Percentiles rank a stretch among this genome's conserved stretches.
These are phyloP conservation scores for Ia io DNA, from an alignment of 2,113 vertebrate genomes.

Conservation along the genomic window DNA sequence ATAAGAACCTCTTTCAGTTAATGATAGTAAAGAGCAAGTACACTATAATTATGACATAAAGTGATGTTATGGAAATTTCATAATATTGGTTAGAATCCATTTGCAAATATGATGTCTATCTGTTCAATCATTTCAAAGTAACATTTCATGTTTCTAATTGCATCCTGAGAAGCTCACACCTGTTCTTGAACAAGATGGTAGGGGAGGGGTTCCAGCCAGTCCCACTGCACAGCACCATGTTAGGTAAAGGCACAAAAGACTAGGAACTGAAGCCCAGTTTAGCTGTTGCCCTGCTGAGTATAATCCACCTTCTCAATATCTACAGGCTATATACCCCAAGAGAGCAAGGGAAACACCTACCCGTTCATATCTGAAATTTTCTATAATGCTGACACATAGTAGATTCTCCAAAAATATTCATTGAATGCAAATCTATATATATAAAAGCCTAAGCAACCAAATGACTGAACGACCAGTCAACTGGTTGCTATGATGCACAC, in stretches of 20 bases:
- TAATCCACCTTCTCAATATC: background rate
- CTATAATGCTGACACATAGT: background rate
- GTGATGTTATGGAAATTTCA: conserved; percentile 36
- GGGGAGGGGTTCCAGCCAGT: background rate
- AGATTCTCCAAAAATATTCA: background rate
- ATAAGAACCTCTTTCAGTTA: conserved; percentile 43
- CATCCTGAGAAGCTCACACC: background rate
- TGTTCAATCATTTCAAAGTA: background rate
- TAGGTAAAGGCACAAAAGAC: background rate
- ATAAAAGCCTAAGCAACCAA: too few species aligned
- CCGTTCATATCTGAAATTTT: background rate
- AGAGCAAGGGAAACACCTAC: background rate
- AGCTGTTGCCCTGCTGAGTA: background rate
- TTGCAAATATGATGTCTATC: background rate
- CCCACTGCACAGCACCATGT: background rate
- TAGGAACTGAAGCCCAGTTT: background rate
- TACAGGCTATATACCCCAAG: background rate
- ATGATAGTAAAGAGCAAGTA: conserved; percentile 47
- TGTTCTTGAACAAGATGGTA: background rate
- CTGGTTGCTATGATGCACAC: too few species aligned
- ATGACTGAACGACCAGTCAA: accelerated
- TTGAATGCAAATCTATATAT: background rate
- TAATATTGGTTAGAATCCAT: conserved; percentile 16
- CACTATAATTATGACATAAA: conserved; percentile 55
- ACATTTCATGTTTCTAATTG: background rate